Percentiles rank a stretch among this genome's conserved stretches.
Conservation (phyloP, 2,113 vertebrate genomes). For the Amphiprion ocellaris region DNA sequence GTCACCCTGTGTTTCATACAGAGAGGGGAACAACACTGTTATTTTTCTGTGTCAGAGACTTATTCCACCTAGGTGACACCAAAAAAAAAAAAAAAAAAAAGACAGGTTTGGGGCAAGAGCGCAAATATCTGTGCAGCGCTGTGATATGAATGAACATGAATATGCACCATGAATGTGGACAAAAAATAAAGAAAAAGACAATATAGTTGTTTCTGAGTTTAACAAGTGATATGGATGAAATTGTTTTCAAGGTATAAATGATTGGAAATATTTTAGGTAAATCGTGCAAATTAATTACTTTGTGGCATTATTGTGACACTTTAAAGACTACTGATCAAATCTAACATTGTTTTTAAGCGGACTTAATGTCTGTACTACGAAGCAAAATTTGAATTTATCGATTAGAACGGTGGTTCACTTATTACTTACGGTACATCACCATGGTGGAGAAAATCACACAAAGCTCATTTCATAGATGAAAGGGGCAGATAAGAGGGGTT, state of each 20-base stretch:
- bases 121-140: slow-evolving; percentile 25
- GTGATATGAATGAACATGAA: slow-evolving; percentile 23
- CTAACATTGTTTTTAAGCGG: too few species aligned
- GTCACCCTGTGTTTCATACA: slow-evolving; percentile 64
- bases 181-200: background rate
- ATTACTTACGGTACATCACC: too few species aligned
- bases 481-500: too few species aligned
- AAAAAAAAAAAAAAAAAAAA: slow-evolving; percentile 6
- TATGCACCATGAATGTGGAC: background rate
- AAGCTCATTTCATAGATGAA: too few species aligned
- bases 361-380: too few species aligned
- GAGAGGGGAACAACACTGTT: slow-evolving; percentile 53
- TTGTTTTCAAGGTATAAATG: background rate
- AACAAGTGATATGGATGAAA: background rate
- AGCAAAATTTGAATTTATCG: too few species aligned
- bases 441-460: too few species aligned
- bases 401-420: too few species aligned
- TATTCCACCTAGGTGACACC: slow-evolving; percentile 51
- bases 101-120: slow-evolving; percentile 26
- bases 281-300: too few species aligned
- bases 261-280: too few species aligned
- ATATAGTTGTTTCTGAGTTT: background rate
- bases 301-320: too few species aligned
- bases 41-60: slow-evolving; percentile 57
- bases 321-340: too few species aligned